Conservation (phyloP, 2,797 vertebrate genomes). For the Crax fasciolata region DNA sequence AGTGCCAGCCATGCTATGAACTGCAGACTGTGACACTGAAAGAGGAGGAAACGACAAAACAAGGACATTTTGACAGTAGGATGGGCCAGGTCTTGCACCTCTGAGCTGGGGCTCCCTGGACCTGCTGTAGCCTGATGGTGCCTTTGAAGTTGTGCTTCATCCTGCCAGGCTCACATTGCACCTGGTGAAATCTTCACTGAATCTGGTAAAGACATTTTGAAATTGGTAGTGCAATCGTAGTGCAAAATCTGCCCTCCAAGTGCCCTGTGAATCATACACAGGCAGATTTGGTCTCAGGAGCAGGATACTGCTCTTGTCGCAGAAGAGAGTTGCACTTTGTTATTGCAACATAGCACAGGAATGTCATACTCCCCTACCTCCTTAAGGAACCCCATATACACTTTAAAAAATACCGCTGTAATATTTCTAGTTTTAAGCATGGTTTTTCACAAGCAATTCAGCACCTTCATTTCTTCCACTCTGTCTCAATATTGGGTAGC, state of each 20-base stretch:
- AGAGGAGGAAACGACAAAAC: not conserved
- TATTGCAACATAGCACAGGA: accelerated
- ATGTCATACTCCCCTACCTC: not conserved
- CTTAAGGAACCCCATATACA: not conserved
- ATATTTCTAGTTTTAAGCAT: not conserved
- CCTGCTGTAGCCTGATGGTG: not conserved
- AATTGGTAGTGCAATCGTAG: not conserved
- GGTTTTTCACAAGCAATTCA: not conserved
- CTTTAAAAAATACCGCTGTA: not conserved
- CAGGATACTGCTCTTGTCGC: not conserved
- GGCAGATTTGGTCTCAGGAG: not conserved
- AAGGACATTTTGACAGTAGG: not conserved
- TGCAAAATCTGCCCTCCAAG: not conserved
- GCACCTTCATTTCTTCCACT: not conserved
- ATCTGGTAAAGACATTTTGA: not conserved
- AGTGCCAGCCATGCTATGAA: not conserved
- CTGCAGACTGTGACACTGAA: not conserved
- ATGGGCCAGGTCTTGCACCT: not conserved
- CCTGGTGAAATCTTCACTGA: not conserved
- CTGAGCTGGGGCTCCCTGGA: not conserved
- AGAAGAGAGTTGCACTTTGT: not conserved
- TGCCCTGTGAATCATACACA: not conserved
- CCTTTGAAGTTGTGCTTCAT: not conserved
- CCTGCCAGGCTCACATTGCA: not conserved
- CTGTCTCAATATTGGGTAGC: not conserved